phyloP scores from a whole-genome alignment of 2,888 invertebrate species.

The Furcula furcula region DNA sequence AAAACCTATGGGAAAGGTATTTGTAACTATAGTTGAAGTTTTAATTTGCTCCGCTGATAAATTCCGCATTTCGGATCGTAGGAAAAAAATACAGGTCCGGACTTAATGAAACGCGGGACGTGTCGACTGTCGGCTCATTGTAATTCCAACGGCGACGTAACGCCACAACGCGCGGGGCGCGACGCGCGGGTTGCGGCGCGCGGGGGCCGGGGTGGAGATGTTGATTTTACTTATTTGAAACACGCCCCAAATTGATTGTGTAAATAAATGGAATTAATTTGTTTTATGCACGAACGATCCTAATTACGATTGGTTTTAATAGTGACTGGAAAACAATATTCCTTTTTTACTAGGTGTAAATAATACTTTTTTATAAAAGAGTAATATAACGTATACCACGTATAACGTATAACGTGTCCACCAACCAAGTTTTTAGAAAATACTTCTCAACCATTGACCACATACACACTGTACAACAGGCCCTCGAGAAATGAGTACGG shows the following conservation, averaged over 20 bases:
- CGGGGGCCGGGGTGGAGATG: slow-evolving; percentile 3
- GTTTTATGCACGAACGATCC: slow-evolving; percentile 21
- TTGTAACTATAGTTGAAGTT: slow-evolving; percentile 30
- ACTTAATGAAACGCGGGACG: slow-evolving; percentile 25
- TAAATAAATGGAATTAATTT: slow-evolving; percentile 34
- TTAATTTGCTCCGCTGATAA: slow-evolving; percentile 37
- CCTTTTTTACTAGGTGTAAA: background rate
- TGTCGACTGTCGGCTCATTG: slow-evolving; percentile 20
- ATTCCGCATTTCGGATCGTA: slow-evolving; percentile 31
- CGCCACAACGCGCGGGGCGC: slow-evolving; percentile 6
- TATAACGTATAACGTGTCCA: too few relatives aligned
- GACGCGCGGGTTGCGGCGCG: background rate
- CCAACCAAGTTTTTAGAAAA: too few relatives aligned
- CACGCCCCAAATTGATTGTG: slow-evolving; percentile 31
- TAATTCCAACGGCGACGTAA: slow-evolving; percentile 22
- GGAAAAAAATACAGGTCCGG: slow-evolving; percentile 28
- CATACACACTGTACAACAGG: too few relatives aligned
- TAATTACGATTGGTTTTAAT: slow-evolving; percentile 23
- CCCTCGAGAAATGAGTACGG: too few relatives aligned
- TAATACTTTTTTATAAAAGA: background rate
- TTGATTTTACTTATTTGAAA: slow-evolving; percentile 39
- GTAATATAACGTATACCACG: too few relatives aligned
- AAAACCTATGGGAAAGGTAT: slow-evolving; percentile 22
- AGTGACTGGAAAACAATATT: slow-evolving; percentile 1
- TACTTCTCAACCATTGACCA: too few relatives aligned